Evolutionary conservation across 2,888 invertebrate species (phyloP).

Genomic region (Mythimna vitellina): DNA sequence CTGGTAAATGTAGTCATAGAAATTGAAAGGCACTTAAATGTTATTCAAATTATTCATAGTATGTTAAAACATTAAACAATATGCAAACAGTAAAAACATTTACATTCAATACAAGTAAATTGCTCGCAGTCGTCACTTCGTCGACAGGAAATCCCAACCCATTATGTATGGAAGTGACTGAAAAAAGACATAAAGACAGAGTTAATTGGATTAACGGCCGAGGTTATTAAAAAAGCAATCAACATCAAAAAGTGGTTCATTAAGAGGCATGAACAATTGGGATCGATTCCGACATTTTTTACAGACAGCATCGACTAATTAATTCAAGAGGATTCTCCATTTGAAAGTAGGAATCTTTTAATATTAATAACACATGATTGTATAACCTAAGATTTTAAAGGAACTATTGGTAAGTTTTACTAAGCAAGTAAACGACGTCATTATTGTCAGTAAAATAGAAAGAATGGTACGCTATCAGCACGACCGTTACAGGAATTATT

Average conservation of each 20-base stretch:
- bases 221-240: conserved; percentile 41
- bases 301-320: background rate
- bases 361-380: background rate
- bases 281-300: conserved; percentile 5
- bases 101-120: conserved; percentile 6
- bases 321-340: background rate
- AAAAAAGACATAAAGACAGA: conserved; percentile 12
- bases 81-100: conserved; percentile 16
- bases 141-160: conserved; percentile 15
- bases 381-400: background rate
- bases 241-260: conserved; percentile 29
- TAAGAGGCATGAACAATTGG: background rate
- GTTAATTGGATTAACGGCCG: conserved; percentile 17
- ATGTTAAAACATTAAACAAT: conserved; percentile 19
- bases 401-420: background rate
- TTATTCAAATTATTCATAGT: conserved; percentile 37
- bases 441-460: background rate
- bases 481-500: background rate
- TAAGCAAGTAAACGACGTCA: no score
- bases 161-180: conserved; percentile 19
- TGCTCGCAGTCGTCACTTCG: conserved; percentile 1
- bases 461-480: background rate
- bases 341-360: background rate
- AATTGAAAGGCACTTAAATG: conserved; percentile 34
- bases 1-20: conserved; percentile 20